phyloP scores from a whole-genome alignment of 2,888 invertebrate species.

The Leptopilina myrica region DNA sequence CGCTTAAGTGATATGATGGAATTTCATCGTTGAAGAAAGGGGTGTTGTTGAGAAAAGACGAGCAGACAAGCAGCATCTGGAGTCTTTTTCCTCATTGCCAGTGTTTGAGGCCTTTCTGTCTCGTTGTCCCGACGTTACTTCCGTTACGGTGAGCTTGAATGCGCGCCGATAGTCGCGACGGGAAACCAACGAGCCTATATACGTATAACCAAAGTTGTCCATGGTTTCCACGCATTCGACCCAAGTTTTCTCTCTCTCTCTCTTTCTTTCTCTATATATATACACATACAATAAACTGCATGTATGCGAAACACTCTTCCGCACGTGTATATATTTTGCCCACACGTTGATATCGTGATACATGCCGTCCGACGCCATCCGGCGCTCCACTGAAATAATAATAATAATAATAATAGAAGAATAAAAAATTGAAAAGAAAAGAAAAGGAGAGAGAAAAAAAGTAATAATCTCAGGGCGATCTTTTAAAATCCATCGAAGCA shows the following conservation, averaged over 20 bases:
- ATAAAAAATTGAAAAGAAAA: constrained; percentile 70
- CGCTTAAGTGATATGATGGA: neutral
- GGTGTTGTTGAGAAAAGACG: neutral
- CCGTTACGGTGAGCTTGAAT: constrained; percentile 76
- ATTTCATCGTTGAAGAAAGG: neutral
- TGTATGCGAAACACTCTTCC: too few relatives aligned
- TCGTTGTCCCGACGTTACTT: constrained; percentile 76
- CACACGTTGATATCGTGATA: constrained; percentile 47
- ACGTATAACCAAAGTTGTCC: constrained; percentile 71
- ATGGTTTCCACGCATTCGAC: constrained; percentile 72
- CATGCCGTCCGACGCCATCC: constrained; percentile 47
- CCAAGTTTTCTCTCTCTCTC: constrained; percentile 51
- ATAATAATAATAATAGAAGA: constrained; percentile 73
- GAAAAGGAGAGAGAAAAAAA: constrained; percentile 73
- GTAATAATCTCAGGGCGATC: constrained; percentile 76
- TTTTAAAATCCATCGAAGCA: constrained; percentile 77
- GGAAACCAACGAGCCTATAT: constrained; percentile 73
- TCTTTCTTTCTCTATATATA: too few relatives aligned
- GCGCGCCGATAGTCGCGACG: constrained; percentile 75
- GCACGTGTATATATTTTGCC: constrained; percentile 6
- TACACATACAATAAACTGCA: constrained; percentile 26
- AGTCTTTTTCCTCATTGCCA: constrained; percentile 51
- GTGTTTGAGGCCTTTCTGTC: constrained; percentile 47
- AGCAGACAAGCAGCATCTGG: constrained; percentile 61
- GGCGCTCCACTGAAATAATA: constrained; percentile 70